Conservation (phyloP, 2,113 vertebrate genomes). For the Trematocara macrostoma region DNA sequence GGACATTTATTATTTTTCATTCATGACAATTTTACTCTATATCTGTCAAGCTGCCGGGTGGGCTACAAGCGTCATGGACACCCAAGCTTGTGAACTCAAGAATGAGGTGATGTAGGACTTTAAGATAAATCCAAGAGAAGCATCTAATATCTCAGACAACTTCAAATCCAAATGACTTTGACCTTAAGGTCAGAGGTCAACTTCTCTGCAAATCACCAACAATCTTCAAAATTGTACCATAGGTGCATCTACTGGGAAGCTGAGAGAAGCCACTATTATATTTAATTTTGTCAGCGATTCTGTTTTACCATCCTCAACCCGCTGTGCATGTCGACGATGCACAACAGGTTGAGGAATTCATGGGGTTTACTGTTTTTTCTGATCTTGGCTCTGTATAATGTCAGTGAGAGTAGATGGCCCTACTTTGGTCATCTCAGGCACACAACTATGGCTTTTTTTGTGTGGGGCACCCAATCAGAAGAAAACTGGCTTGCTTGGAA, state of each 20-base stretch:
- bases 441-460: neutral
- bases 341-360: neutral
- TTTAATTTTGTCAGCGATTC: neutral
- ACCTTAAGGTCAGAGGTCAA: neutral
- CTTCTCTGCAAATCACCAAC: neutral
- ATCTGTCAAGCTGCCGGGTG: neutral
- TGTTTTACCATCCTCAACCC: neutral
- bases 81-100: neutral
- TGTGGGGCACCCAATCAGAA: neutral
- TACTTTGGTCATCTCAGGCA: neutral
- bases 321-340: accelerated
- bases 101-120: neutral
- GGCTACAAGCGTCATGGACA: neutral
- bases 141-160: neutral
- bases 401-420: neutral
- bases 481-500: neutral
- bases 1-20: neutral
- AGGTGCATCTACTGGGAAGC: neutral
- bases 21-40: neutral
- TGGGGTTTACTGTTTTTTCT: neutral
- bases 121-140: neutral
- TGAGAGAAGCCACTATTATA: neutral
- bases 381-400: neutral
- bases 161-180: neutral
- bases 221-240: neutral